These are phyloP conservation scores for Acanthococcus lagerstroemiae DNA, from an alignment of 2,888 invertebrate species.

Conservation along the genomic window DNA sequence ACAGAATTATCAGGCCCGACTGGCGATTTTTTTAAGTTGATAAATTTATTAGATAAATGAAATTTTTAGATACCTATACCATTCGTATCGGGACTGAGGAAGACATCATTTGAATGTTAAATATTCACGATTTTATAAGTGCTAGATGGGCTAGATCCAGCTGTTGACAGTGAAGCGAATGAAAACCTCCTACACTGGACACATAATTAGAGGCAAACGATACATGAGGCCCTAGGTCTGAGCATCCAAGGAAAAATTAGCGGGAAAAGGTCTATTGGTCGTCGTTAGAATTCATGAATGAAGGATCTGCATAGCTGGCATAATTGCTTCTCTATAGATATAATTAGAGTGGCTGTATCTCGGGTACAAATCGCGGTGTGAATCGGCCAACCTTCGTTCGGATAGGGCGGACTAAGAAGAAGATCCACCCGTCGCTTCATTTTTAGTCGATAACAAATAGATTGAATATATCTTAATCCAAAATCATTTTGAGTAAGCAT, in stretches of 20 bases:
- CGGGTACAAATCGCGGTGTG: background rate
- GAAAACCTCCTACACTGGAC: background rate
- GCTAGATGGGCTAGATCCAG: no score
- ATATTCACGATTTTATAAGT: no score
- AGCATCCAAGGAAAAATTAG: background rate
- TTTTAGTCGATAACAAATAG: no score
- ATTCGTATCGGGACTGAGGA: no score
- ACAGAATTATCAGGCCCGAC: no score
- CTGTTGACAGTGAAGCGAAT: background rate
- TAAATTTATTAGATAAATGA: no score
- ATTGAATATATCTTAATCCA: no score
- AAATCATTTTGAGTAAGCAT: no score
- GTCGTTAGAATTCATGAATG: background rate
- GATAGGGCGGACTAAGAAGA: background rate
- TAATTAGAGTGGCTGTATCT: background rate
- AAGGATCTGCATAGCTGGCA: background rate
- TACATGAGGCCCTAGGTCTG: background rate
- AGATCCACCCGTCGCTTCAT: no score
- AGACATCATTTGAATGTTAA: no score
- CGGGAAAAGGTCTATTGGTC: background rate
- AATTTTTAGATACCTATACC: no score
- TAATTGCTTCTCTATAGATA: background rate
- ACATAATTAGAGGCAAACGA: background rate
- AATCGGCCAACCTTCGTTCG: background rate
- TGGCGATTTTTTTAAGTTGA: no score